A percentile compares a stretch with the other conserved stretches of the same genome.
Conservation (phyloP, 2,113 vertebrate genomes). For the Neomonachus schauinslandi region DNA sequence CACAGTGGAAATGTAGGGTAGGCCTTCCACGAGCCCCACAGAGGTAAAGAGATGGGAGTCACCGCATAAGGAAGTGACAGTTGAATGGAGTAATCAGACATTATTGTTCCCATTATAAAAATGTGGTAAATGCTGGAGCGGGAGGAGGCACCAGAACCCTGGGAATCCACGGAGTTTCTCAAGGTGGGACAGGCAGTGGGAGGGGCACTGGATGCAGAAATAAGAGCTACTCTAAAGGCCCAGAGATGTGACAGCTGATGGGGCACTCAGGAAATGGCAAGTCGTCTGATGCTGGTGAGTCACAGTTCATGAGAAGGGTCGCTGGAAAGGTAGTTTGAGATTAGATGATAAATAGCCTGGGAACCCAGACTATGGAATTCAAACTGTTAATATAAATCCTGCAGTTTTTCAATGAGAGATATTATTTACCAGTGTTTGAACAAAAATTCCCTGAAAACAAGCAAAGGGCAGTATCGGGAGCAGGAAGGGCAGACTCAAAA, state of each 20-base stretch:
- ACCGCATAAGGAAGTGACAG: neutral
- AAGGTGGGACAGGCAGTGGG: neutral
- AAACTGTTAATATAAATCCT: neutral
- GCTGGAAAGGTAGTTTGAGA: neutral
- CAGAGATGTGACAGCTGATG: neutral
- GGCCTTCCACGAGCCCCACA: neutral
- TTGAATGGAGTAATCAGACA: neutral
- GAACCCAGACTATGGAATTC: neutral
- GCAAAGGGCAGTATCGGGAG: neutral
- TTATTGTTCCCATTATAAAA: neutral
- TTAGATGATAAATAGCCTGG: neutral
- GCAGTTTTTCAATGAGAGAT: neutral
- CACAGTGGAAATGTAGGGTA: no score
- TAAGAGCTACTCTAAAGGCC: neutral
- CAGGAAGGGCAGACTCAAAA: neutral
- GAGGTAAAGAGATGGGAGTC: neutral
- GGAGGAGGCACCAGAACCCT: neutral
- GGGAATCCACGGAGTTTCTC: neutral
- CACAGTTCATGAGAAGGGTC: neutral
- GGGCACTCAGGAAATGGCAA: neutral
- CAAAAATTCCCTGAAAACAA: neutral
- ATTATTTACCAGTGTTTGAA: neutral
- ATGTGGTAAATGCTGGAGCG: neutral
- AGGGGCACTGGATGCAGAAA: neutral
- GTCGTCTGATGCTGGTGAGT: conserved; percentile 7